Conservation (phyloP, 1,140 invertebrate genomes). For the Lepidurus apus region DNA sequence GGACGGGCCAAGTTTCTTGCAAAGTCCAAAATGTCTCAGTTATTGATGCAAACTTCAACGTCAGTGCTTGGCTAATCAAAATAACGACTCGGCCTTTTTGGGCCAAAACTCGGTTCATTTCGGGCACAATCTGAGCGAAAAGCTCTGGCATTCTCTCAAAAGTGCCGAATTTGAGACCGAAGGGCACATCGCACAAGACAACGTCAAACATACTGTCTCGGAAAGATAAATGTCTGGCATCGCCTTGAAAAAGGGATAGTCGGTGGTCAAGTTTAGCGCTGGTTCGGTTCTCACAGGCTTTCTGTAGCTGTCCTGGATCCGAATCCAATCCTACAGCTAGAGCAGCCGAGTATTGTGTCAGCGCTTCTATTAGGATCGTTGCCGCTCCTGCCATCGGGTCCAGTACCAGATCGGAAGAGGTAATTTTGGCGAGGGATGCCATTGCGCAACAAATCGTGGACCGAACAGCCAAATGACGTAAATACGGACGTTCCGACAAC, state of each 20-base stretch:
- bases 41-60: background rate
- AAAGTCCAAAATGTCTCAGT: background rate
- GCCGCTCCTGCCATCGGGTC: constrained; percentile 37
- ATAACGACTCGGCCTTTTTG: constrained; percentile 29
- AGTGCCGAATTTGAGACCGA: constrained; percentile 34
- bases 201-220: constrained; percentile 28
- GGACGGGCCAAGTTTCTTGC: background rate
- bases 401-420: constrained; percentile 26
- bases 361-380: constrained; percentile 36
- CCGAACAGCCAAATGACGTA: constrained; percentile 32
- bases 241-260: constrained; percentile 27
- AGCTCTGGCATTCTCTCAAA: constrained; percentile 20
- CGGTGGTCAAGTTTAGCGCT: background rate
- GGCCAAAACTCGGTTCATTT: constrained; percentile 28
- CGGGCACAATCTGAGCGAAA: constrained; percentile 16
- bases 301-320: constrained; percentile 31
- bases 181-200: constrained; percentile 35
- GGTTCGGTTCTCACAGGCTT: constrained; percentile 32
- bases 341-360: constrained; percentile 22
- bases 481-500: constrained; percentile 34
- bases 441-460: constrained; percentile 35
- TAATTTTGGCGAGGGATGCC: constrained; percentile 26
- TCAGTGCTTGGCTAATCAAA: constrained; percentile 30
- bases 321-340: constrained; percentile 31
- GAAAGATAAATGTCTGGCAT: constrained; percentile 27